Percentiles rank a stretch among this genome's conserved stretches.
Conservation (phyloP, 1,140 invertebrate genomes). For the Diploscapter pachys region DNA sequence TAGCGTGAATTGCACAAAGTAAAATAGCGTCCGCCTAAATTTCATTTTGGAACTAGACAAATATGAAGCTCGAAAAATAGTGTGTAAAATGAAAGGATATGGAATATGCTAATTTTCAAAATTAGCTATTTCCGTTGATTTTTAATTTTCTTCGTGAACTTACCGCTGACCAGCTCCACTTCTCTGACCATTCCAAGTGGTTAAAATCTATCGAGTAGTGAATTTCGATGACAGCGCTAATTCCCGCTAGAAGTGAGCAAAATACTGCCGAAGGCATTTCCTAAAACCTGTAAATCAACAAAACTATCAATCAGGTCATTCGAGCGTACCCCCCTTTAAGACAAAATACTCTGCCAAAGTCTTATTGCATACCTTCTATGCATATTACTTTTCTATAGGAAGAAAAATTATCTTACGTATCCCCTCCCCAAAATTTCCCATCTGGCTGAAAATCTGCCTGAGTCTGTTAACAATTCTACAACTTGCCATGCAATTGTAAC, state of each 20-base stretch:
- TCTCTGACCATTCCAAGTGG: slow-evolving; percentile 27
- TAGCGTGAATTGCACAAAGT: slow-evolving; percentile 18
- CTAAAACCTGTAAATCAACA: background rate
- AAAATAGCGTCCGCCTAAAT: slow-evolving; percentile 1
- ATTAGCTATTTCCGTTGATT: background rate
- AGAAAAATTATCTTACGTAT: too few relatives aligned
- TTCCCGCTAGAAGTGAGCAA: slow-evolving; percentile 31
- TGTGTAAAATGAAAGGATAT: background rate
- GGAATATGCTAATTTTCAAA: background rate
- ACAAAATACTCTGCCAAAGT: too few relatives aligned
- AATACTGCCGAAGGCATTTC: slow-evolving; percentile 33
- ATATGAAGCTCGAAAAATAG: background rate
- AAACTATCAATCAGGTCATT: too few relatives aligned
- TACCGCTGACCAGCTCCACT: slow-evolving; percentile 29
- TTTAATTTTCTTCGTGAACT: background rate
- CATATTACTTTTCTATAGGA: too few relatives aligned
- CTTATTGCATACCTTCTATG: too few relatives aligned
- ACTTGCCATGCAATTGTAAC: too few relatives aligned
- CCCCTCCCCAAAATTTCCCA: too few relatives aligned
- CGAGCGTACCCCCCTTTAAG: too few relatives aligned
- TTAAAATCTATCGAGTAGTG: slow-evolving; percentile 35
- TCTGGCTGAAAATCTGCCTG: too few relatives aligned
- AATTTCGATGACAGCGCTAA: slow-evolving; percentile 32
- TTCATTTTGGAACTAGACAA: background rate
- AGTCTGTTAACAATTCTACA: too few relatives aligned